phyloP scores from a whole-genome alignment of 2,113 vertebrate genomes.

The Crypturellus undulatus region DNA sequence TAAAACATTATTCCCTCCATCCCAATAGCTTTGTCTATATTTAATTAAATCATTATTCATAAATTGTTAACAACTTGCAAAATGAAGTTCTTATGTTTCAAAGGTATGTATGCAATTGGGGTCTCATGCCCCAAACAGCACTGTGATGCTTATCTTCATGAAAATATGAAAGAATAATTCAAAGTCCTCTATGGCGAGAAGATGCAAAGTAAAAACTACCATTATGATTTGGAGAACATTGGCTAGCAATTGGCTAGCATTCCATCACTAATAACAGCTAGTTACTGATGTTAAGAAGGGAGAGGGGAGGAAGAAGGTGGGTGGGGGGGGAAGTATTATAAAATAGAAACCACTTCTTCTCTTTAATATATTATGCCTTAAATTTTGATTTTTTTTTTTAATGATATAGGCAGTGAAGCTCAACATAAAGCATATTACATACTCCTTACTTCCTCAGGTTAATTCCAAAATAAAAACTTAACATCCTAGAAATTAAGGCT shows the following conservation, averaged over 20 bases:
- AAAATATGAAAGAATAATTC: neutral
- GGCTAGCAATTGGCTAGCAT: neutral
- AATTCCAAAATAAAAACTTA: neutral
- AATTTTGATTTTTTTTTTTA: neutral
- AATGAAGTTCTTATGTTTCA: neutral
- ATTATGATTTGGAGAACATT: neutral
- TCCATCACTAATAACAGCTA: neutral
- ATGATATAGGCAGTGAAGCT: neutral
- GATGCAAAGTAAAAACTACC: neutral
- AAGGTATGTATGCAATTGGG: neutral
- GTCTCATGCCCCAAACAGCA: neutral
- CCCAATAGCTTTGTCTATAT: neutral
- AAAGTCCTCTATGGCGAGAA: neutral
- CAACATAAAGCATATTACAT: neutral
- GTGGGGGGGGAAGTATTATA: neutral
- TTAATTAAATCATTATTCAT: neutral
- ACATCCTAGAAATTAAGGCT: neutral
- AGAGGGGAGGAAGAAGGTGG: no score
- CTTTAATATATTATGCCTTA: neutral
- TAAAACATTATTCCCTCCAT: neutral
- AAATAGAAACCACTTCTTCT: neutral
- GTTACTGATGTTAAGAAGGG: neutral
- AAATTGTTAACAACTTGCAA: neutral
- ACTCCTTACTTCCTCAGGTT: neutral
- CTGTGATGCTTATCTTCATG: neutral